Evolutionary conservation across 2,888 invertebrate species (phyloP).

Genomic region (Tetragnatha montana): DNA sequence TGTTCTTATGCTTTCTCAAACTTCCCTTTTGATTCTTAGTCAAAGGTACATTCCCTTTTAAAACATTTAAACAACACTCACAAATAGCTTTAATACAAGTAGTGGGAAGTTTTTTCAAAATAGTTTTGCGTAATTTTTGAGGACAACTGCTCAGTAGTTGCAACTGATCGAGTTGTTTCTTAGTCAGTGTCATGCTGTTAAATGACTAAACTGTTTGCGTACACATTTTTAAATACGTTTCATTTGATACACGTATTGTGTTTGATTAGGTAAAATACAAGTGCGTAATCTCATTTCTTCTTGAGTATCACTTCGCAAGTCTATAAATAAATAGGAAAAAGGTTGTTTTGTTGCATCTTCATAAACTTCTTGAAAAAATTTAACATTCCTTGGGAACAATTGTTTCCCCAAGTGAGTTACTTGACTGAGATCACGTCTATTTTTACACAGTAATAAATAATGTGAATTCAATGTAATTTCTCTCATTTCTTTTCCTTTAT

Average conservation of each 20-base stretch:
- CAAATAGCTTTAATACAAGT: constrained; percentile 41
- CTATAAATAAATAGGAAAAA: constrained; percentile 40
- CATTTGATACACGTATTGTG: constrained; percentile 33
- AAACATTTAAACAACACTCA: constrained; percentile 28
- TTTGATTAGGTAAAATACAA: constrained; percentile 20
- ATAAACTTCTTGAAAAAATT: constrained; percentile 44
- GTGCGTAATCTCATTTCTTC: constrained; percentile 36
- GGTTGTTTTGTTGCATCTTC: constrained; percentile 38
- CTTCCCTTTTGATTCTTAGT: constrained; percentile 8
- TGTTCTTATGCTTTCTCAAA: constrained; percentile 11
- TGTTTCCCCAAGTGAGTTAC: constrained; percentile 34
- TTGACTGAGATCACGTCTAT: constrained; percentile 43
- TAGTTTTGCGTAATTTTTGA: background rate
- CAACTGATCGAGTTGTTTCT: background rate
- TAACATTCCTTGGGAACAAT: too few species aligned
- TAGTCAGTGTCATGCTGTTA: background rate
- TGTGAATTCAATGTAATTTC: too few species aligned
- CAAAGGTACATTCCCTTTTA: constrained; percentile 43
- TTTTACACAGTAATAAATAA: constrained; percentile 40
- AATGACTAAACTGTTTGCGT: background rate
- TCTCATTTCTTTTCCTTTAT: constrained; percentile 30
- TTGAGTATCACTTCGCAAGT: too few species aligned
- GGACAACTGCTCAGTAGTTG: too few species aligned
- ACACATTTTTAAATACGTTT: constrained; percentile 8
- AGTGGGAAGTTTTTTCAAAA: constrained; percentile 16